Evolutionary conservation across 23 tunicate species (phyloP), one percentile per base, ranked within the genome.

Genomic region (Halocynthia roretzi): DNA sequence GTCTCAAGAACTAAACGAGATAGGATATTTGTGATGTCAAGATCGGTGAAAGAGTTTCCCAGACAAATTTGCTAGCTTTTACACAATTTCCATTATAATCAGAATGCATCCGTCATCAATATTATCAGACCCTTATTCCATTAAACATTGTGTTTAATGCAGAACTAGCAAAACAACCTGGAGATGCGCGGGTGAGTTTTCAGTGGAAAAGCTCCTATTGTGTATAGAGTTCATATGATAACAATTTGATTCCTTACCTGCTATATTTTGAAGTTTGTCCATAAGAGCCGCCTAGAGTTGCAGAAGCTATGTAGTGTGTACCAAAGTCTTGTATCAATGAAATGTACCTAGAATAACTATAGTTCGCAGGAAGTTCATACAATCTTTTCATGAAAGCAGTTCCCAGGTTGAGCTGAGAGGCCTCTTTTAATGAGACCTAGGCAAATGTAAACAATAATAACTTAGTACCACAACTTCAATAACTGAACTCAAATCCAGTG

Each of bases 281-380:
- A 53, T 61, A 92, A 18, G 51, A 53, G 7, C 98, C 98, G 50
- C 98, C 98, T 5, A 92, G 80, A 51, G 80, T 85, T 40, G 79
- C 87, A 6, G 68, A 54, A 7, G 92, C 51, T 6, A 92, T 84
- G 78, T 92, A 92, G 62, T 92, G 98, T 7, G 98, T 92, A 8
- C 98, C 98, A 57, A 81, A 92, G 61, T 92, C 98, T 75, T 72
- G 56, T 5, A 92, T 75, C 5, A 92, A 71, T 0, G 64, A 14
- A 82, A 92, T 53, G 70, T 92, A 92, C 67, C 84, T 82, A 19
- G 71, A 61, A 60, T 86, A 74, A 54, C 98, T 92, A 62, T 78
- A 78, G 50, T 50, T 50, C 71, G 62, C 15, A 10, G 98, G 98
- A 10, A 92, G 87, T 7, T 86, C 77, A 87, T 82, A 87, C 17